Evolutionary conservation across 2,888 invertebrate genomes (phyloP), one percentile per base, ranked within the genome.

Genomic region (Dynastes grantii): DNA sequence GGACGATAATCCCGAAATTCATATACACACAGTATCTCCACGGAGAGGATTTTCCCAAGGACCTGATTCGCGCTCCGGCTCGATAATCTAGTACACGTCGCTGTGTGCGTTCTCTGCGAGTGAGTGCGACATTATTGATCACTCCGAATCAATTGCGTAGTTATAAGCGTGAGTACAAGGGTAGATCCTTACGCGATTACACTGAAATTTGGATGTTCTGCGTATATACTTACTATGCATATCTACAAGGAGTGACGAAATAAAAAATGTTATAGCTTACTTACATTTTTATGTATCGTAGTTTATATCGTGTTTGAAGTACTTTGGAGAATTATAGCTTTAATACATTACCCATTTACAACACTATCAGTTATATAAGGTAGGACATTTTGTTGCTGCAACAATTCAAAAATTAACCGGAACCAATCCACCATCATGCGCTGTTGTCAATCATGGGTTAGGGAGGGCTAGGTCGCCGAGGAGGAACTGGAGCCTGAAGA

Each of bases 1-100:
- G 27, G 68, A 37, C 77, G 77, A 73, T 78, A 78, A 78, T 78
- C 78, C 61, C 73, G 29, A 75, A 75, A 75, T 75, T 61, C 61
- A 61, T 75, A 75, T 29, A 61, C 29, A 61, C 27, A 75, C 13
- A 45, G 11, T 63, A 63, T 63, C 29, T 63, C 5, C 32, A 4
- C 11, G 13, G 13, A 63, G 63, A 63, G 63, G 63, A 55, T 55
- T 55, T 55, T 55, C 45, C 22, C 55, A 55, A 27, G 63, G 63
- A 63, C 27, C 22, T 9, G 16, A 8, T 22, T 6, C 16, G 55
- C 5, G 9, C 29, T 63, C 27, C 63, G 11, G 27, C 29, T 63
- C 22, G 29, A 63, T 63, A 63, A 63, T 63, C 63, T 63, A 32
- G 32, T 32, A 63, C 63, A 32, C 11, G 63, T 5, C 32, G 32